Evolutionary conservation across 1,140 invertebrate genomes (phyloP).

Genomic region (Hylaeus anthracinus): DNA sequence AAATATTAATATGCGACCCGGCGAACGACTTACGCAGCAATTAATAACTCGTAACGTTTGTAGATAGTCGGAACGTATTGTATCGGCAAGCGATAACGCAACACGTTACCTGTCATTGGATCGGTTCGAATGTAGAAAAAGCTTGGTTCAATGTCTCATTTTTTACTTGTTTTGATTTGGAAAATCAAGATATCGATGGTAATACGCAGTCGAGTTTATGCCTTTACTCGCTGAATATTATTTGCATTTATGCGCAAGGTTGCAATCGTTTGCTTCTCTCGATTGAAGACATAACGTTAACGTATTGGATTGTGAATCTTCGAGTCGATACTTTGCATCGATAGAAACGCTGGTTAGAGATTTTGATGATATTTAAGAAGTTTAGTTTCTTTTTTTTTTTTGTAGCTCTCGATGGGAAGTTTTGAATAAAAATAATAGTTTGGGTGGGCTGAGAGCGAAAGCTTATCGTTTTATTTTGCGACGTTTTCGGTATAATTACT

Average conservation of each 20-base stretch:
- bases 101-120: constrained; percentile 14
- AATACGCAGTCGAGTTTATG: neutral
- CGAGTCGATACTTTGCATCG: no score
- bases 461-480: no score
- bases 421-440: no score
- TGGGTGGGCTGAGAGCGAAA: no score
- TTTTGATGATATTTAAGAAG: neutral
- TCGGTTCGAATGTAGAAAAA: neutral
- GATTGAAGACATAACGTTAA: neutral
- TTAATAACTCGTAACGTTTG: constrained; percentile 38
- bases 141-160: constrained; percentile 1
- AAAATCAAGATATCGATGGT: neutral
- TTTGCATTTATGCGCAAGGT: neutral
- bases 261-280: neutral
- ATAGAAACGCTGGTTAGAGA: no score
- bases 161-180: constrained; percentile 5
- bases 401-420: no score
- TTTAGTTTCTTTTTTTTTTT: neutral
- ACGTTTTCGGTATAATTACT: no score
- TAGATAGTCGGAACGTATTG: neutral
- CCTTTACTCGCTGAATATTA: constrained; percentile 18
- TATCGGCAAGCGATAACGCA: constrained; percentile 13
- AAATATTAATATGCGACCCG: constrained; percentile 22
- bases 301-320: no score
- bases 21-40: constrained; percentile 2